phyloP scores from a whole-genome alignment of 1,140 invertebrate genomes.

The Acromyrmex echinatior region DNA sequence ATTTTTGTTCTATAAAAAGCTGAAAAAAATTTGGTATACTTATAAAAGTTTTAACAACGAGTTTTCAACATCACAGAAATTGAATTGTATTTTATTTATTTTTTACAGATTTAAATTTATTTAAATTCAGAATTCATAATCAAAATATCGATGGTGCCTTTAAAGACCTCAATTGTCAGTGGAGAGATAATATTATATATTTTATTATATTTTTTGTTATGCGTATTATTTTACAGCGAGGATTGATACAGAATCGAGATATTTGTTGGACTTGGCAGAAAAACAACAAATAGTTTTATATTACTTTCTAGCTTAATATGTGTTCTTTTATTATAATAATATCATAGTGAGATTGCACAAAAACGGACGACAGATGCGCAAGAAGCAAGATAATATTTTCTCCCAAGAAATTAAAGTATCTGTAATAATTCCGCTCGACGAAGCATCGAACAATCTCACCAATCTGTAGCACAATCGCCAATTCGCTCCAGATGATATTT shows the following conservation, averaged over 20 bases:
- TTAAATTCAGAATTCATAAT: too few relatives aligned
- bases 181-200: too few relatives aligned
- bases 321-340: constrained; percentile 14
- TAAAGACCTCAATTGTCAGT: too few relatives aligned
- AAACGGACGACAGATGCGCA: not conserved
- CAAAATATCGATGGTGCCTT: too few relatives aligned
- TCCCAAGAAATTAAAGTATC: not conserved
- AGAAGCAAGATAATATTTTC: not conserved
- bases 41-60: too few relatives aligned
- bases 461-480: constrained; percentile 21
- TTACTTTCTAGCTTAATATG: not conserved
- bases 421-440: constrained; percentile 30
- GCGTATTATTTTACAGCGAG: not conserved
- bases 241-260: not conserved
- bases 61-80: too few relatives aligned
- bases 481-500: constrained; percentile 70
- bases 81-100: too few relatives aligned
- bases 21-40: too few relatives aligned
- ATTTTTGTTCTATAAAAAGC: too few relatives aligned
- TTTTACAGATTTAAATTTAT: too few relatives aligned
- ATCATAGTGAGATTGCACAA: constrained; percentile 2
- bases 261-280: not conserved
- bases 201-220: not conserved
- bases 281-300: not conserved
- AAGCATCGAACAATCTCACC: not conserved